Conservation (phyloP, 2,888 invertebrate genomes). For the Pantelozetes paolii region DNA sequence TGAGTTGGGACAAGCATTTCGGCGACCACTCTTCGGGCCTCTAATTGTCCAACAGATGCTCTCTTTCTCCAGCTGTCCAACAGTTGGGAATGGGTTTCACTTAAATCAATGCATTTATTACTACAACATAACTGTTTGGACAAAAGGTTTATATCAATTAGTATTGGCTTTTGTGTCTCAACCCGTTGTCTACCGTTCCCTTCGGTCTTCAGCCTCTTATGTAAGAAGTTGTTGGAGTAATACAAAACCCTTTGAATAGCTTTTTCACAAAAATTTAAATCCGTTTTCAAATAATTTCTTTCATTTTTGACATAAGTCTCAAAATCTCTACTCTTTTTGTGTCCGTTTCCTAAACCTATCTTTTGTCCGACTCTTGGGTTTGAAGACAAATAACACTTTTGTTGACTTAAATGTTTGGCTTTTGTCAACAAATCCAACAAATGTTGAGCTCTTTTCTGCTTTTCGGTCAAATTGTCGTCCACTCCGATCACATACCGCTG, state of each 20-base stretch:
- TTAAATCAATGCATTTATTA: slow-evolving; percentile 51
- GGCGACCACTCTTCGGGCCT: slow-evolving; percentile 52
- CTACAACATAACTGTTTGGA: slow-evolving; percentile 49
- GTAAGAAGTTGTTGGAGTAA: slow-evolving; percentile 54
- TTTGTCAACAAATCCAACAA: slow-evolving; percentile 49
- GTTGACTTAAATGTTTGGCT: slow-evolving; percentile 49
- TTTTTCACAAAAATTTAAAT: slow-evolving; percentile 51
- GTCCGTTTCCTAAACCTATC: slow-evolving; percentile 52
- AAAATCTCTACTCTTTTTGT: slow-evolving; percentile 51
- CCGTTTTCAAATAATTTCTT: slow-evolving; percentile 49
- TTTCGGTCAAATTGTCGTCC: slow-evolving; percentile 41
- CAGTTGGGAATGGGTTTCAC: slow-evolving; percentile 47
- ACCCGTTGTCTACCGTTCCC: slow-evolving; percentile 47
- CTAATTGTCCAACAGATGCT: slow-evolving; percentile 50
- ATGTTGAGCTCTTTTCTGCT: slow-evolving; percentile 46
- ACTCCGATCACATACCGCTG: slow-evolving; percentile 41
- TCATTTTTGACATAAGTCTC: slow-evolving; percentile 51
- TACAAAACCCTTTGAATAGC: slow-evolving; percentile 51
- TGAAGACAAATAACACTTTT: slow-evolving; percentile 48
- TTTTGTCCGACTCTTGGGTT: slow-evolving; percentile 32
- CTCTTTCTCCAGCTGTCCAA: slow-evolving; percentile 51
- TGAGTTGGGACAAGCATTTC: slow-evolving; percentile 53
- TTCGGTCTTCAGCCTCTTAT: slow-evolving; percentile 52
- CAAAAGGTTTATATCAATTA: slow-evolving; percentile 48
- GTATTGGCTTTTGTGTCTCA: slow-evolving; percentile 49